Conservation (phyloP, 2,113 vertebrate genomes). For the Nothocercus nigrocapillus region DNA sequence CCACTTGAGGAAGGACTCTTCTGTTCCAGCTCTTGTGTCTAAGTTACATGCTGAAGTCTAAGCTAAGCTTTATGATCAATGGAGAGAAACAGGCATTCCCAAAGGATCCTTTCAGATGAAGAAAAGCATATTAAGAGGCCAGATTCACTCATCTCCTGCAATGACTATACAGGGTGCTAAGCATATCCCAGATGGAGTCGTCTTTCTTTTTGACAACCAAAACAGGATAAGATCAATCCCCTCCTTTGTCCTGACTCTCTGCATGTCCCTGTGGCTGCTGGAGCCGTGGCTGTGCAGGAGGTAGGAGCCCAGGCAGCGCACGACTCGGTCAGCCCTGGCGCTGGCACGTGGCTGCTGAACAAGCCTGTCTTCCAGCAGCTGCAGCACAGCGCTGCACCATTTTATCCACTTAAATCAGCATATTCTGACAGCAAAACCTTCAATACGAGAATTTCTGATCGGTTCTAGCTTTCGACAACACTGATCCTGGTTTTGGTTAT, state of each 20-base stretch:
- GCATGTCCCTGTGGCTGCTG: not conserved
- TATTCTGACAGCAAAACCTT: not conserved
- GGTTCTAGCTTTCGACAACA: not conserved
- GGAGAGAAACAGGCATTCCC: not conserved
- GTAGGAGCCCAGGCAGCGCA: not conserved
- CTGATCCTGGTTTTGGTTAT: not conserved
- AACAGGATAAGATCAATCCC: not conserved
- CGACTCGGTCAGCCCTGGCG: rapidly evolving
- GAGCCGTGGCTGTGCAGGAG: not conserved
- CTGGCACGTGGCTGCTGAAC: not conserved
- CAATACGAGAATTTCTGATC: not conserved
- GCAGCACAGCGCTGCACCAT: not conserved
- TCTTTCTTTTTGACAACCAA: not conserved
- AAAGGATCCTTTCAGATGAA: not conserved
- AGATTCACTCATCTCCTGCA: not conserved
- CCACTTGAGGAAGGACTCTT: not conserved
- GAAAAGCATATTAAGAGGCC: not conserved
- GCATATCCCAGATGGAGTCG: not conserved
- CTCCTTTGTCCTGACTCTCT: not conserved
- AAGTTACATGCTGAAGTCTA: not conserved
- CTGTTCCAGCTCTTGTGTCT: not conserved
- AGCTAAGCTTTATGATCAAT: not conserved
- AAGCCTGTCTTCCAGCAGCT: not conserved
- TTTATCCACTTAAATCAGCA: not conserved
- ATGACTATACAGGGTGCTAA: not conserved